A percentile compares a stretch with the other conserved stretches of the same genome.
These are phyloP conservation scores for Epizoanthus rinbou DNA, from an alignment of 92 coral and sea anemone genomes.

Conservation along the genomic window DNA sequence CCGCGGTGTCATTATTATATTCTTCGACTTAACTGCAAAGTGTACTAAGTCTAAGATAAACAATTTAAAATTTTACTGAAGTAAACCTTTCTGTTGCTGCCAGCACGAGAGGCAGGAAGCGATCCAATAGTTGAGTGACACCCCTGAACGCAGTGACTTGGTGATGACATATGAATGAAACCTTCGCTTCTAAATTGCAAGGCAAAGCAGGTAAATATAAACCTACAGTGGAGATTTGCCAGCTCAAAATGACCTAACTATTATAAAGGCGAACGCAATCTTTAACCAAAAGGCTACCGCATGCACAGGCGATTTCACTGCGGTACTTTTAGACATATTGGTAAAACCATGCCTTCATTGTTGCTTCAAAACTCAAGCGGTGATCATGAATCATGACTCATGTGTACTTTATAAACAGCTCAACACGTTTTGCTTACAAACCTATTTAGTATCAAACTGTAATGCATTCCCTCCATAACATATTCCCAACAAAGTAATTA, in stretches of 20 bases:
- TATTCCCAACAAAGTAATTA: background rate
- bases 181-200: background rate
- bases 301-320: no score
- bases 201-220: background rate
- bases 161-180: constrained; percentile 1
- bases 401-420: constrained; percentile 2
- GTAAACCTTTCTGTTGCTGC: no score
- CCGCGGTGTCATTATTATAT: background rate
- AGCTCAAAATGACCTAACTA: background rate
- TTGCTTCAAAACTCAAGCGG: background rate
- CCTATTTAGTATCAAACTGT: background rate
- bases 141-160: constrained; percentile 5
- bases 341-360: background rate
- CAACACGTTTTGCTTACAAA: background rate
- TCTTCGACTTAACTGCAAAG: no score
- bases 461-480: background rate
- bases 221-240: background rate
- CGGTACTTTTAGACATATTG: background rate
- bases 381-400: background rate
- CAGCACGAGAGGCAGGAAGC: no score
- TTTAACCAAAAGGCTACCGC: background rate
- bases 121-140: background rate
- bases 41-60: no score
- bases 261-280: background rate
- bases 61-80: background rate